Evolutionary conservation across 1,140 invertebrate genomes (phyloP).

Genomic region (Proales similis): DNA sequence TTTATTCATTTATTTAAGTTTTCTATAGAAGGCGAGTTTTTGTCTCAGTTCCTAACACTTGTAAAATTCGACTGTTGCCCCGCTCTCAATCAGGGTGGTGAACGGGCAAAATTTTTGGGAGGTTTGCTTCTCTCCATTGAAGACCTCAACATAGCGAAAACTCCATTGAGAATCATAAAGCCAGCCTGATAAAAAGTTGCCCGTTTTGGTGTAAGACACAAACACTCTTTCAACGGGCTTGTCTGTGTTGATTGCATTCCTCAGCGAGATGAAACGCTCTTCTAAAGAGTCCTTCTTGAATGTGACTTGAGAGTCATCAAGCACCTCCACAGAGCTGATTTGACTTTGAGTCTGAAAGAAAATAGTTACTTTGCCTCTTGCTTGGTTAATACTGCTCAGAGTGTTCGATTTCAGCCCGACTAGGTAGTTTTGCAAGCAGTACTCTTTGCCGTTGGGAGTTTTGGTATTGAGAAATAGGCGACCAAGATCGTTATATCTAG

Average conservation of each 20-base stretch:
- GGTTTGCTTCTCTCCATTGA: background rate
- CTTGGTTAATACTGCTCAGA: background rate
- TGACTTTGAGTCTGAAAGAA: slow-evolving; percentile 10
- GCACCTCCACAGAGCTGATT: slow-evolving; percentile 4
- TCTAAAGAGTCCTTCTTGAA: slow-evolving; percentile 34
- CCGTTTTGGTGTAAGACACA: slow-evolving; percentile 5
- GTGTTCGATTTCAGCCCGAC: slow-evolving; percentile 16
- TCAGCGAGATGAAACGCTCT: slow-evolving; percentile 21
- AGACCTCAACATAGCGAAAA: background rate
- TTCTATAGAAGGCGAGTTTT: background rate
- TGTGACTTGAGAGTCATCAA: slow-evolving; percentile 9
- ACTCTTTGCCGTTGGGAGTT: background rate
- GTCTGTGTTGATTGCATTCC: background rate
- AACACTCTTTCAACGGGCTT: background rate
- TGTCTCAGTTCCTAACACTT: background rate
- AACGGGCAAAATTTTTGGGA: slow-evolving; percentile 5
- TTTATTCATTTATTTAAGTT: background rate
- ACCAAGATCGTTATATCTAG: slow-evolving; percentile 16
- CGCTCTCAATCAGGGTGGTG: background rate
- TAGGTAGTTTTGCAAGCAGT: slow-evolving; percentile 14
- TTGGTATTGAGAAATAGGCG: slow-evolving; percentile 25
- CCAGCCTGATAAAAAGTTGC: background rate
- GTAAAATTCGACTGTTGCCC: background rate
- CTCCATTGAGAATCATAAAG: slow-evolving; percentile 8
- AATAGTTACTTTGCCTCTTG: slow-evolving; percentile 11